Evolutionary conservation across 2,888 invertebrate species (phyloP).

Genomic region (Taphrorychus bicolor): DNA sequence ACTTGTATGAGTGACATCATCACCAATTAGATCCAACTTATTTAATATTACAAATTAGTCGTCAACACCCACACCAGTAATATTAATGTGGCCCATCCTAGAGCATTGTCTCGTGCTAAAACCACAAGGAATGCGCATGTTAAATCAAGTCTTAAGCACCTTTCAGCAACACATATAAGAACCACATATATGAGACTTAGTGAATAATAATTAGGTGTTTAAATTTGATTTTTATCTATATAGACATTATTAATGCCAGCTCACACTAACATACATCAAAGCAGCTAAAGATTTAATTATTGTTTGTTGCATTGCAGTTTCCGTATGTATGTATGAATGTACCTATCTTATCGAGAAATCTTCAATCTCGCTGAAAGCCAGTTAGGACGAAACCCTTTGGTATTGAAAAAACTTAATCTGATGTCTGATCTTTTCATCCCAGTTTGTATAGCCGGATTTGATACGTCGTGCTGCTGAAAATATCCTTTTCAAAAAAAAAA

Average conservation of each 20-base stretch:
- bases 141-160: background rate
- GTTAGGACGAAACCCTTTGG: constrained; percentile 9
- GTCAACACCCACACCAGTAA: constrained; percentile 3
- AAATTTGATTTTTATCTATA: too few relatives aligned
- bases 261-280: background rate
- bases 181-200: background rate
- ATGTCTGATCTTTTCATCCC: constrained; percentile 18
- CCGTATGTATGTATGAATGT: background rate
- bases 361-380: constrained; percentile 13
- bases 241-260: too few relatives aligned
- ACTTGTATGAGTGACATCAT: too few relatives aligned
- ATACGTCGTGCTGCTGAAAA: constrained; percentile 22
- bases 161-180: background rate
- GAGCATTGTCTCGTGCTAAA: constrained; percentile 21
- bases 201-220: background rate
- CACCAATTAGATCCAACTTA: background rate
- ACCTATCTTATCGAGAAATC: background rate
- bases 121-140: background rate
- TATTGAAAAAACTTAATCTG: constrained; percentile 14
- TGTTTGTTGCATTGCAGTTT: background rate
- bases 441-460: constrained; percentile 23
- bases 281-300: background rate
- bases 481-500: constrained; percentile 12
- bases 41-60: background rate
- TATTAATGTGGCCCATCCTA: background rate